Base-by-base conservation (phyloP, 2,888 invertebrate genomes). In the Esperia sulphurella region DNA sequence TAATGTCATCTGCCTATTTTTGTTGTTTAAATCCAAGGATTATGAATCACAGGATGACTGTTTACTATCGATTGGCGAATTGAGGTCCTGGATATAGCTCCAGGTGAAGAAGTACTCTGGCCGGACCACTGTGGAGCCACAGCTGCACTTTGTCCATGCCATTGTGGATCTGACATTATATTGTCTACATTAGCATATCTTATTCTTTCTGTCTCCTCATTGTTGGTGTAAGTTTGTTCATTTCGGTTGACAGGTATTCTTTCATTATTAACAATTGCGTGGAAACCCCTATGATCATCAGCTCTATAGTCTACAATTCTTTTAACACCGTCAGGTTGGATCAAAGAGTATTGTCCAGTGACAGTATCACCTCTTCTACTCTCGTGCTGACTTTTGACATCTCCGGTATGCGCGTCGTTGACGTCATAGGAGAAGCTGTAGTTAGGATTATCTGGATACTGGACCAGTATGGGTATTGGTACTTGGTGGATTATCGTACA, bases 371-470 rank as follows among this genome's bases (percentile, higher is more conserved):
- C 91, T 54, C 80, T 74, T 39, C 91, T 76, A 48, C 75, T 81
- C 61, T 92, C 92, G 0, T 84, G 83, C 55, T 91, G 91, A 55
- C 77, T 89, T 57, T 92, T 91, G 39, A 85, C 71, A 57, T 92
- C 92, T 12, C 92, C 91, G 0, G 91, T 91, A 28, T 83, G 71
- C 3, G 71, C 71, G 52, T 91, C 91, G 55, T 91, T 90, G 14
- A 92, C 90, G 43, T 91, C 87, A 55, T 92, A 92, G 3, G 89
- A 85, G 57, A 89, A 92, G 58, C 85, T 84, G 69, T 92, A 92
- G 66, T 83, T 84, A 0, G 86, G 86, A 12, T 68, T 67, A 14
- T 65, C 59, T 8, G 44, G 38, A n/a, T 44, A 44, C 30, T 48
- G 29, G 6, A 46, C 40, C 8, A 21, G 44, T 12, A 43, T 29